phyloP scores from a whole-genome alignment of 1,140 invertebrate genomes.

The Hormaphis cornu region DNA sequence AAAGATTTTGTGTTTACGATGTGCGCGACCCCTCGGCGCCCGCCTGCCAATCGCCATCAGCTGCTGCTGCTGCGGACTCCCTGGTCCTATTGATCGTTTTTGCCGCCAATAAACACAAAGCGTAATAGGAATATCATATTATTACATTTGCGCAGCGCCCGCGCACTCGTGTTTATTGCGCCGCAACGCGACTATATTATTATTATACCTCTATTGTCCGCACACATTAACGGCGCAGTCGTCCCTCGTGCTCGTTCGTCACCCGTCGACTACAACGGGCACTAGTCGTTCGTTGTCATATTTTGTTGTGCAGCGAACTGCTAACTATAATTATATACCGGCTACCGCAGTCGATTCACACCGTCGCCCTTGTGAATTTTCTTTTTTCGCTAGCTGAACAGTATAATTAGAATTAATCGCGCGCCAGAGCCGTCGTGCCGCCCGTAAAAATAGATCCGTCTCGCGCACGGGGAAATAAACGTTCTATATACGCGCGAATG shows the following conservation, averaged over 20 bases:
- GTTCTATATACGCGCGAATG: background rate
- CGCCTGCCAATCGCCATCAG: constrained; percentile 19
- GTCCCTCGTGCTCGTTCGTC: background rate
- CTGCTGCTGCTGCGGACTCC: constrained; percentile 27
- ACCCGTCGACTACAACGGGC: background rate
- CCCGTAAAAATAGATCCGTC: constrained; percentile 25
- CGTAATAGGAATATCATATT: background rate
- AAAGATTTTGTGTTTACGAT: background rate
- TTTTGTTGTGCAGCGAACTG: background rate
- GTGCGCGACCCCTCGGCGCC: background rate
- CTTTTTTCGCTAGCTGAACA: constrained; percentile 1
- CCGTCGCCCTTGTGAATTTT: background rate
- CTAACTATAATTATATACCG: too few species aligned
- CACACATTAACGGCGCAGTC: background rate
- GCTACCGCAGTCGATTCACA: background rate
- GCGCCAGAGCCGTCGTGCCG: background rate
- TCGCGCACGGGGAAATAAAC: background rate
- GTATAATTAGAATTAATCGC: constrained; percentile 18
- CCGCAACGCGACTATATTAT: background rate
- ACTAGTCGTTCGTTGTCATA: background rate
- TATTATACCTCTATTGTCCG: too few species aligned
- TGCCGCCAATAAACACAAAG: constrained; percentile 7
- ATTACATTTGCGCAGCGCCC: background rate
- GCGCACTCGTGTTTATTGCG: background rate
- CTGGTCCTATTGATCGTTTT: constrained; percentile 27